These are phyloP conservation scores for Monoplex corrugatus DNA, from an alignment of 2,888 invertebrate species.

Conservation along the genomic window DNA sequence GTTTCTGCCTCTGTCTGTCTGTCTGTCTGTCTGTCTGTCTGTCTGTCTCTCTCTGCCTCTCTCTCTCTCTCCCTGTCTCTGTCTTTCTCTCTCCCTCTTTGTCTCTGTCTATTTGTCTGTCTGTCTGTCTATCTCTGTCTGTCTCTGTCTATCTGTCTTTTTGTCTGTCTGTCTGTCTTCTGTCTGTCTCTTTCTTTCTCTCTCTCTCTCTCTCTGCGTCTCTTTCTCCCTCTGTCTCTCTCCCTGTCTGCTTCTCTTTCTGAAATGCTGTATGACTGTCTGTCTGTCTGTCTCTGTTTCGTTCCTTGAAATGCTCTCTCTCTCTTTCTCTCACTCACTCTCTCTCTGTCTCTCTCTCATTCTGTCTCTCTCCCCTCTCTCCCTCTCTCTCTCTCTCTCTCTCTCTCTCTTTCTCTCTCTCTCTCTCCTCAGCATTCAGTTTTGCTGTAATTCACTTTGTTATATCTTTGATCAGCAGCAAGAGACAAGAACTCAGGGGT, in stretches of 20 bases:
- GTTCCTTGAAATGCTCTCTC: not conserved
- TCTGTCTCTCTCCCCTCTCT: conserved; percentile 3
- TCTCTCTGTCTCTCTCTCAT: conserved; percentile 34
- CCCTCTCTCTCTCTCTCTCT: not conserved
- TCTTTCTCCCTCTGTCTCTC: conserved; percentile 19
- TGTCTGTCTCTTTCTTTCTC: conserved; percentile 10
- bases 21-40: not conserved
- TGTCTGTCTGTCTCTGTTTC: conserved; percentile 24
- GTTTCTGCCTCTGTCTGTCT: not conserved
- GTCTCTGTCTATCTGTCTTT: no score
- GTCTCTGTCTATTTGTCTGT: no score
- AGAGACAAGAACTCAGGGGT: no score
- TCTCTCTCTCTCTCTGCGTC: conserved; percentile 21
- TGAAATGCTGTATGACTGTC: not conserved
- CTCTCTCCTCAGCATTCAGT: no score
- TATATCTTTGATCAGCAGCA: no score
- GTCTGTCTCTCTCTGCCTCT: not conserved
- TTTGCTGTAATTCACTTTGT: no score
- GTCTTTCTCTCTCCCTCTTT: not conserved
- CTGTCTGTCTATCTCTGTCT: no score
- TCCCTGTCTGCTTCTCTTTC: conserved; percentile 13
- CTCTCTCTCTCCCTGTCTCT: not conserved
- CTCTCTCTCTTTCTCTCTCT: conserved; percentile 49
- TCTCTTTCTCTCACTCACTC: conserved; percentile 42
- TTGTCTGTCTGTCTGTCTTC: conserved; percentile 19